phyloP scores from a whole-genome alignment of 2,113 vertebrate species.

The Plecotus auritus region DNA sequence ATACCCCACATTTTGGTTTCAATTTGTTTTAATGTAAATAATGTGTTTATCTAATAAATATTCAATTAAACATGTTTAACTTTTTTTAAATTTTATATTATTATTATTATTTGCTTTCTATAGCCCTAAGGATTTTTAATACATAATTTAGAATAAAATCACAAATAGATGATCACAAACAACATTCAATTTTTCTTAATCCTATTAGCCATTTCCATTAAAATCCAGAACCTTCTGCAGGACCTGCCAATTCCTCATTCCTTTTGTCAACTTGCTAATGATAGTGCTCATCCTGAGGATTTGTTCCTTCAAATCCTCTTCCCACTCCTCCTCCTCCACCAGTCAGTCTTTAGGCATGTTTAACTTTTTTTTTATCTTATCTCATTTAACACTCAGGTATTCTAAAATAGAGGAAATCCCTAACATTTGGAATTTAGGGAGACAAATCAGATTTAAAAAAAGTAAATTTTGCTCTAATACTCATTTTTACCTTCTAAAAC shows the following conservation, averaged over 20 bases:
- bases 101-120: neutral
- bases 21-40: neutral
- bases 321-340: neutral
- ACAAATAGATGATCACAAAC: conserved; percentile 5
- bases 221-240: conserved; percentile 40
- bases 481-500: conserved; percentile 58
- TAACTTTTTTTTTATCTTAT: neutral
- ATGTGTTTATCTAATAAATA: neutral
- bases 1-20: too few relatives aligned
- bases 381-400: neutral
- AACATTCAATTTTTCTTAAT: conserved; percentile 37
- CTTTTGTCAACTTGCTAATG: neutral
- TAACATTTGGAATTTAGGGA: conserved; percentile 35
- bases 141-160: conserved; percentile 50
- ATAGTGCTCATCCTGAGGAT: neutral
- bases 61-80: neutral
- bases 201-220: neutral
- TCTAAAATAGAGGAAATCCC: conserved; percentile 45
- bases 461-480: conserved; percentile 29
- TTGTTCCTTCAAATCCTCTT: neutral
- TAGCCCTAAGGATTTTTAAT: conserved; percentile 28
- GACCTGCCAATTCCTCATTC: conserved; percentile 28
- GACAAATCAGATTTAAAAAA: conserved; percentile 54
- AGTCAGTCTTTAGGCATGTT: neutral
- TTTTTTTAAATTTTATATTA: neutral